A percentile compares a stretch with the other conserved stretches of the same genome.
Conservation (phyloP, 23 tunicate genomes). For the Halocynthia roretzi region DNA sequence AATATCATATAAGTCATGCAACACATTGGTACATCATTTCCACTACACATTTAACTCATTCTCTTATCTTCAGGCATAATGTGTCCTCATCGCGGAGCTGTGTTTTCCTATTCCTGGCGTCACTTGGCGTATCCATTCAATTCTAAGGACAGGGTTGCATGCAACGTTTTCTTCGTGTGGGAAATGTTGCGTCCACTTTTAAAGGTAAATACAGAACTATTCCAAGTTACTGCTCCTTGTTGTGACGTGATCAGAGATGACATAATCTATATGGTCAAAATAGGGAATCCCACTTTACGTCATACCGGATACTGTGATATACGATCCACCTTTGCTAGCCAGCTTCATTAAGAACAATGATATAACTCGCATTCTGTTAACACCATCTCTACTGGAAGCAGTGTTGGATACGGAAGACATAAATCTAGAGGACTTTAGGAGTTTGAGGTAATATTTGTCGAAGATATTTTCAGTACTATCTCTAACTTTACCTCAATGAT, state of each 20-base stretch:
- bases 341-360: conserved; percentile 47
- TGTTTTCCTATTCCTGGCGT: conserved; percentile 88
- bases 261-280: not conserved
- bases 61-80: conserved; percentile 57
- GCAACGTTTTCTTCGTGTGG: conserved; percentile 93
- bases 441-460: conserved; percentile 49
- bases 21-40: not conserved
- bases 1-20: too few species aligned
- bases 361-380: conserved; percentile 72
- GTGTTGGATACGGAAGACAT: conserved; percentile 60
- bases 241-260: not conserved
- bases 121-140: conserved; percentile 50
- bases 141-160: conserved; percentile 71
- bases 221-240: not conserved
- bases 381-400: conserved; percentile 90
- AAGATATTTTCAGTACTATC: too few species aligned
- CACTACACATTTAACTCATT: not conserved
- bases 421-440: conserved; percentile 36
- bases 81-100: conserved; percentile 83
- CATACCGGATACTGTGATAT: conserved; percentile 77
- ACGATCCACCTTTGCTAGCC: conserved; percentile 70
- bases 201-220: conserved; percentile 37
- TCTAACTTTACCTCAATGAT: too few species aligned
- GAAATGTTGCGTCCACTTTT: conserved; percentile 80
- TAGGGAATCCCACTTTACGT: conserved; percentile 81